Percentiles rank a stretch among this genome's conserved stretches.
These are phyloP conservation scores for Cassiopea xamachana DNA, from an alignment of 30 jellyfish, hydroid and myxozoan genomes.

Conservation along the genomic window DNA sequence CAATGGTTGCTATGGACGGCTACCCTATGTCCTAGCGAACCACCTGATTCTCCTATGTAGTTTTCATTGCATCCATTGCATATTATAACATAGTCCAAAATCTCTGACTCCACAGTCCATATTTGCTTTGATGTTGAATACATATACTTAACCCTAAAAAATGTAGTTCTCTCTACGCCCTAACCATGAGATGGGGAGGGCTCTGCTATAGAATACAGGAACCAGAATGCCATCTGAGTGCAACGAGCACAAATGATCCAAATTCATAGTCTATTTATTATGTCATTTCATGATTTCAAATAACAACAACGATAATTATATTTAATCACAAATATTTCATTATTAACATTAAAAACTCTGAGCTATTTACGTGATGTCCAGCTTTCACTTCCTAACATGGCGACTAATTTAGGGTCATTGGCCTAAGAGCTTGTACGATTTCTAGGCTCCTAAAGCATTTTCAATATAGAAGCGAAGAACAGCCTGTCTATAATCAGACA, in stretches of 20 bases:
- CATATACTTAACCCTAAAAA: too few species aligned
- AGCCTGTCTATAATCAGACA: background rate
- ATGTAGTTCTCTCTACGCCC: too few species aligned
- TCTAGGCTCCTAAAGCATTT: background rate
- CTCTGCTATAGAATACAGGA: background rate
- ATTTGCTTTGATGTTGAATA: too few species aligned
- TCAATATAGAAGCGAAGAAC: background rate
- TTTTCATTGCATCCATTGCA: too few species aligned
- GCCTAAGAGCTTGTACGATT: background rate
- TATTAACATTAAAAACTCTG: constrained; percentile 64
- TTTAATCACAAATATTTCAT: constrained; percentile 44
- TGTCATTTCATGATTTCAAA: constrained; percentile 59
- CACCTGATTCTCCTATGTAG: too few species aligned
- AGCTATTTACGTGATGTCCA: background rate
- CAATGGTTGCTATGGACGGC: too few species aligned
- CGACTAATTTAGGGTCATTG: background rate
- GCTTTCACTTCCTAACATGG: background rate
- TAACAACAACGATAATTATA: constrained; percentile 30
- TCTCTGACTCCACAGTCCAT: too few species aligned
- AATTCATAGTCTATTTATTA: background rate
- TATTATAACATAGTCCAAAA: too few species aligned
- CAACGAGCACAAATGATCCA: background rate
- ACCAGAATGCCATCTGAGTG: background rate
- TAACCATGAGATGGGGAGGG: background rate
- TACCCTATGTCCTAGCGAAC: too few species aligned